Percentiles rank a stretch among this genome's conserved stretches.
phyloP scores from a whole-genome alignment of 2,888 invertebrate genomes.

The Sisyra nigra region DNA sequence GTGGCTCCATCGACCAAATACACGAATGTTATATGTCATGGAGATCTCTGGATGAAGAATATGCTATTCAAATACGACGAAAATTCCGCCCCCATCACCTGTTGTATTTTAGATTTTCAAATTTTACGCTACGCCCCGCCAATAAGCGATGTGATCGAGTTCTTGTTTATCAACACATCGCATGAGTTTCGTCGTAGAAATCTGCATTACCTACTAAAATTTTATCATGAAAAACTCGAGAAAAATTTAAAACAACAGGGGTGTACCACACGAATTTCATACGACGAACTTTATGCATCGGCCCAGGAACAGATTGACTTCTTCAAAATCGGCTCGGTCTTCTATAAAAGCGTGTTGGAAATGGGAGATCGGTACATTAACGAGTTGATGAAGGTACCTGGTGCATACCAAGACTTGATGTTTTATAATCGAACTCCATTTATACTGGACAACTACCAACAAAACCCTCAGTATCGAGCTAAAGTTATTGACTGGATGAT shows the following conservation, averaged over 20 bases:
- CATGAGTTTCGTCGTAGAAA: not conserved
- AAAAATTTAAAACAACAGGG: not conserved
- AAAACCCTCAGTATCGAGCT: not conserved
- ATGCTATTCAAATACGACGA: constrained; percentile 31
- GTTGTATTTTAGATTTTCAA: not conserved
- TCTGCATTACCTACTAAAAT: not conserved
- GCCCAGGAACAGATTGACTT: not conserved
- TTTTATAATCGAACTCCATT: not conserved
- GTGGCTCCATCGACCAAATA: not conserved
- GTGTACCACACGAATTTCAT: not conserved
- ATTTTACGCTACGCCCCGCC: not conserved
- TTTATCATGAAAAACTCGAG: not conserved
- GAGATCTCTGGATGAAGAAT: constrained; percentile 36
- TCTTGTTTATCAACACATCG: not conserved
- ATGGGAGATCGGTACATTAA: not conserved
- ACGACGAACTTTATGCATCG: not conserved
- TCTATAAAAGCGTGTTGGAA: not conserved
- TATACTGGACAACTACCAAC: not conserved
- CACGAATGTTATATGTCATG: constrained; percentile 31
- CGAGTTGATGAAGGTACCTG: not conserved
- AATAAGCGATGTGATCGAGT: not conserved
- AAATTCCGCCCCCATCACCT: not conserved
- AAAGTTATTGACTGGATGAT: not conserved
- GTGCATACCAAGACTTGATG: not conserved
- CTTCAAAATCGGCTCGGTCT: not conserved